phyloP scores from a whole-genome alignment of 1,140 invertebrate species.

The Drosophila kohkoa region DNA sequence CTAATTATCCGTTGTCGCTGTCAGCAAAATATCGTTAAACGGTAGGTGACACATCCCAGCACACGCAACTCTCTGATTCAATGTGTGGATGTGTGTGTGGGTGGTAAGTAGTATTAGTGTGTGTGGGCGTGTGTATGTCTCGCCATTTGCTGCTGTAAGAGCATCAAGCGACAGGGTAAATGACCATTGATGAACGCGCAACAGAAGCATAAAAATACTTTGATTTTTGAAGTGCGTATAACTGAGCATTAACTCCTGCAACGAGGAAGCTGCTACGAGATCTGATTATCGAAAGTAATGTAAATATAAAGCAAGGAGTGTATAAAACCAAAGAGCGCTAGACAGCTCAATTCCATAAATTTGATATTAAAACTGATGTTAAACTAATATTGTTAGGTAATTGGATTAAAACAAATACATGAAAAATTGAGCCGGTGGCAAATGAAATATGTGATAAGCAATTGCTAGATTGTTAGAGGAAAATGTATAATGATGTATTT shows the following conservation, averaged over 20 bases:
- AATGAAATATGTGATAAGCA: no score
- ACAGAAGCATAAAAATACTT: slow-evolving; percentile 11
- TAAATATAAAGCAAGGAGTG: background rate
- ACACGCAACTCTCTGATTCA: slow-evolving; percentile 16
- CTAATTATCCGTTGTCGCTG: slow-evolving; percentile 83
- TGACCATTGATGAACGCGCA: slow-evolving; percentile 24
- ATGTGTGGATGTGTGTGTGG: slow-evolving; percentile 8
- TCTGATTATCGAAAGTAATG: background rate
- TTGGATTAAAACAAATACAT: no score
- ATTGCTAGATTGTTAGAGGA: no score
- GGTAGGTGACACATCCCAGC: slow-evolving; percentile 67
- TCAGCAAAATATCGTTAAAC: slow-evolving; percentile 82
- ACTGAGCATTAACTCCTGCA: background rate
- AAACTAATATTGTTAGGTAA: no score
- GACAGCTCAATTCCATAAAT: no score
- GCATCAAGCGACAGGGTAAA: slow-evolving; percentile 25
- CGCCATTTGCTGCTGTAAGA: slow-evolving; percentile 37
- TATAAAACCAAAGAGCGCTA: no score
- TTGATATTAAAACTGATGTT: no score
- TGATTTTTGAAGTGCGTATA: background rate
- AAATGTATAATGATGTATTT: no score
- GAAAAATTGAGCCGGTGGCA: no score
- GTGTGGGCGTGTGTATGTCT: slow-evolving; percentile 2
- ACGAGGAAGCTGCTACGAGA: background rate
- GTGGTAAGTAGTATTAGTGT: background rate